Conservation (phyloP, 2,113 vertebrate genomes). For the Chionis minor region DNA sequence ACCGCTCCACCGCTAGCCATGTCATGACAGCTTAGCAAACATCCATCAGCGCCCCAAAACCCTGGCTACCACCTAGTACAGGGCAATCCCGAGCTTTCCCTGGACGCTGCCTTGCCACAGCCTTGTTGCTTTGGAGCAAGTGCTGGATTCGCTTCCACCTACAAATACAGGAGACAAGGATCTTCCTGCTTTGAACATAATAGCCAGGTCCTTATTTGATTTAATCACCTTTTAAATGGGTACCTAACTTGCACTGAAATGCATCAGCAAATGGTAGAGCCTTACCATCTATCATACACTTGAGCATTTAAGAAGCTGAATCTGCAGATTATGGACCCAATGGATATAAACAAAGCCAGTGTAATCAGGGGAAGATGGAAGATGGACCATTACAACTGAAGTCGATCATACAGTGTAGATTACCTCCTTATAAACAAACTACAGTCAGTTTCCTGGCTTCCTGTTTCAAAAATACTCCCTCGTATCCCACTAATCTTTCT, state of each 20-base stretch:
- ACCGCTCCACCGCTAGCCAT: not conserved
- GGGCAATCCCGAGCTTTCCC: not conserved
- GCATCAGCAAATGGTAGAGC: too few relatives aligned
- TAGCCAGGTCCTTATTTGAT: not conserved
- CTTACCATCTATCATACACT: not conserved
- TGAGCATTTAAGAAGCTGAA: not conserved
- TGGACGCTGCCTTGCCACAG: not conserved
- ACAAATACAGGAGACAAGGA: not conserved
- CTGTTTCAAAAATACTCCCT: not conserved
- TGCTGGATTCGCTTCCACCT: accelerated
- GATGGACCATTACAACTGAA: not conserved
- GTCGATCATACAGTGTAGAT: accelerated
- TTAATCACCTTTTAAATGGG: not conserved
- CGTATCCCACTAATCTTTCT: not conserved
- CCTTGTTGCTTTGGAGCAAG: not conserved
- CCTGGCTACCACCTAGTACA: not conserved
- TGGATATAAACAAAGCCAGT: not conserved
- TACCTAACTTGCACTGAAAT: not conserved
- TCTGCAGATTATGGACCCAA: not conserved
- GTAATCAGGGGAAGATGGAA: not conserved
- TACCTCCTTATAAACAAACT: not conserved
- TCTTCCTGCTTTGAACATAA: not conserved
- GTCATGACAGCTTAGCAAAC: not conserved
- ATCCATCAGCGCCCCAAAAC: not conserved
- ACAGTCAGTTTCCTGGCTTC: not conserved